phyloP scores from a whole-genome alignment of 2,113 vertebrate genomes.

The Numenius arquata region DNA sequence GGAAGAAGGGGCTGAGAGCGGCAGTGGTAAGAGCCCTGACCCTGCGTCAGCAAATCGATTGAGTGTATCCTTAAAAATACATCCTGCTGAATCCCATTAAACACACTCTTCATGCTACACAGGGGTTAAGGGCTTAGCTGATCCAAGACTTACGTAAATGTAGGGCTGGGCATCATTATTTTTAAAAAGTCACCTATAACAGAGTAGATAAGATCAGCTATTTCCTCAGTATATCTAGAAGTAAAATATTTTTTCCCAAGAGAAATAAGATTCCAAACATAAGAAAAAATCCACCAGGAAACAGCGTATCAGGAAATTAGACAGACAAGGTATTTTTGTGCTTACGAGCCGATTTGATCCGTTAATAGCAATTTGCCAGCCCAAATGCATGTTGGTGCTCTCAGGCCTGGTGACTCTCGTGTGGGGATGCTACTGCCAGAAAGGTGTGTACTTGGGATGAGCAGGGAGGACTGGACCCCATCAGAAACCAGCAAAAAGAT shows the following conservation, averaged over 20 bases:
- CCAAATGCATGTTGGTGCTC: neutral
- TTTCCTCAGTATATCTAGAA: conserved; percentile 20
- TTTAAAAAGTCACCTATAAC: neutral
- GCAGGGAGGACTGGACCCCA: neutral
- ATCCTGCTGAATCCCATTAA: neutral
- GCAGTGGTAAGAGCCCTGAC: neutral
- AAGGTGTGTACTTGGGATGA: neutral
- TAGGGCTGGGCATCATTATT: neutral
- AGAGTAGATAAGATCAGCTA: conserved; percentile 4
- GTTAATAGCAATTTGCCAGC: neutral
- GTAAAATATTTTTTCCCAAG: neutral
- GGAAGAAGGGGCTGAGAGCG: neutral
- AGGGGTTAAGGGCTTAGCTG: neutral
- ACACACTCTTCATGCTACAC: neutral
- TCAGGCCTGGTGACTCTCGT: neutral
- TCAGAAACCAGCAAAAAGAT: neutral
- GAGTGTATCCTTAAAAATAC: neutral
- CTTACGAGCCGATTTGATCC: neutral
- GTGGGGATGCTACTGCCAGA: neutral
- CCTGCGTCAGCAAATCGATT: neutral
- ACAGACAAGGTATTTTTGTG: conserved; percentile 1
- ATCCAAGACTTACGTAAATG: neutral
- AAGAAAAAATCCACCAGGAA: conserved; percentile 7
- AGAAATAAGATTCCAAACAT: neutral
- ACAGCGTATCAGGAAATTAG: neutral